These are phyloP conservation scores for Cheiracanthium punctorium DNA, from an alignment of 2,888 invertebrate genomes.

Conservation along the genomic window DNA sequence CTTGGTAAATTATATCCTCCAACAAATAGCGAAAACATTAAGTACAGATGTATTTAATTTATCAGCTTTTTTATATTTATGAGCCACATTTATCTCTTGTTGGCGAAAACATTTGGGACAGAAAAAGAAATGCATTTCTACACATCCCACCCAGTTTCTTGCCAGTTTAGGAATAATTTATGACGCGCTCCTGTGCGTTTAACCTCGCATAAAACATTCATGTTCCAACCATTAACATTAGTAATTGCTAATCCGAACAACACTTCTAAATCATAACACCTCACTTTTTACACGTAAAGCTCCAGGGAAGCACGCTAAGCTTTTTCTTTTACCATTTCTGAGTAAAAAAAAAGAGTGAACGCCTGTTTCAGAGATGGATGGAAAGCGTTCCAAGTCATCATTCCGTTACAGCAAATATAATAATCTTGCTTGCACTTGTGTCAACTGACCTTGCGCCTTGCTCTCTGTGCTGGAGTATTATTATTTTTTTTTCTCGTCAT, in stretches of 20 bases:
- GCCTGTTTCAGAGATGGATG: not conserved
- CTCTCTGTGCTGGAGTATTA: too few species aligned
- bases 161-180: not conserved
- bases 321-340: not conserved
- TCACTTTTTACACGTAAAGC: not conserved
- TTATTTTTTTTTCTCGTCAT: not conserved
- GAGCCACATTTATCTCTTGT: too few species aligned
- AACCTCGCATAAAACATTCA: not conserved
- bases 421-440: constrained; percentile 24
- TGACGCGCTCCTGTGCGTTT: not conserved
- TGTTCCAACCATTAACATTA: not conserved
- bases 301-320: too few species aligned
- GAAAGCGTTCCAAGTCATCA: not conserved
- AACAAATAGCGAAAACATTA: too few species aligned
- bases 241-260: not conserved
- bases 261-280: not conserved
- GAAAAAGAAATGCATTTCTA: not conserved
- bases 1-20: too few species aligned
- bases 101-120: too few species aligned
- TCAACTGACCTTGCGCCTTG: constrained; percentile 62
- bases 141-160: not conserved
- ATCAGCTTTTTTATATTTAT: too few species aligned
- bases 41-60: too few species aligned
- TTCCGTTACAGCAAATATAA: constrained; percentile 11
- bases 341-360: not conserved